Evolutionary conservation across 2,888 invertebrate species (phyloP).

Genomic region (Plebejus anna): DNA sequence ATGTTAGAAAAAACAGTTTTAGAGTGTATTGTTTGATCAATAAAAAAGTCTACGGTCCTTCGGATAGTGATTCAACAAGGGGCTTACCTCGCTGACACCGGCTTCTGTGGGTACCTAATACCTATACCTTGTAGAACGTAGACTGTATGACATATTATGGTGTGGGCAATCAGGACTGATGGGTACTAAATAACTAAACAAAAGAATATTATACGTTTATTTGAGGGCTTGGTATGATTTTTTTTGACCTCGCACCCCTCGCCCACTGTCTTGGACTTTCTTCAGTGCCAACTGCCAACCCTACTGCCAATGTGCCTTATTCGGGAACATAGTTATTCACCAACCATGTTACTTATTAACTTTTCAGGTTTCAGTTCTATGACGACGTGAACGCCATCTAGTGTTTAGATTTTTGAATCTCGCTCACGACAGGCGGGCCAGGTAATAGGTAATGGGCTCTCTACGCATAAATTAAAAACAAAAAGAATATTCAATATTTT

Average conservation of each 20-base stretch:
- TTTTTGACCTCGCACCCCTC: not conserved
- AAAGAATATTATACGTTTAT: not conserved
- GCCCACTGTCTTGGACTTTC: not conserved
- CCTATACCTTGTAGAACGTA: not conserved
- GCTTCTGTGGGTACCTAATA: not conserved
- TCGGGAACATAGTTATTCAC: not conserved
- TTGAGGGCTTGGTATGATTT: too few species aligned
- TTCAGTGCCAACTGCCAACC: not conserved
- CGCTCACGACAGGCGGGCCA: not conserved
- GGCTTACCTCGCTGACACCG: slow-evolving; percentile 11
- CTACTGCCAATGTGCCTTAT: too few species aligned
- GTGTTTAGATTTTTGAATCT: not conserved
- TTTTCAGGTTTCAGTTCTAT: not conserved
- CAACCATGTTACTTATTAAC: too few species aligned
- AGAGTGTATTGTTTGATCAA: slow-evolving; percentile 2
- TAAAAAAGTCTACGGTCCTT: slow-evolving; percentile 15
- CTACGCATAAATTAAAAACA: not conserved
- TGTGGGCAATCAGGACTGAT: not conserved
- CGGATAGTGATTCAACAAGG: slow-evolving; percentile 11
- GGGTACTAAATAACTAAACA: not conserved
- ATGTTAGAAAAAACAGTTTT: not conserved
- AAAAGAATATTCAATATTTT: not conserved
- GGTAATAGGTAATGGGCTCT: not conserved
- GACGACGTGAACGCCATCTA: not conserved
- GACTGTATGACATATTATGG: not conserved